A percentile compares a stretch with the other conserved stretches of the same genome.
These are phyloP conservation scores for Phrynocephalus versicolor DNA, from an alignment of 2,113 vertebrate species.

Conservation along the genomic window DNA sequence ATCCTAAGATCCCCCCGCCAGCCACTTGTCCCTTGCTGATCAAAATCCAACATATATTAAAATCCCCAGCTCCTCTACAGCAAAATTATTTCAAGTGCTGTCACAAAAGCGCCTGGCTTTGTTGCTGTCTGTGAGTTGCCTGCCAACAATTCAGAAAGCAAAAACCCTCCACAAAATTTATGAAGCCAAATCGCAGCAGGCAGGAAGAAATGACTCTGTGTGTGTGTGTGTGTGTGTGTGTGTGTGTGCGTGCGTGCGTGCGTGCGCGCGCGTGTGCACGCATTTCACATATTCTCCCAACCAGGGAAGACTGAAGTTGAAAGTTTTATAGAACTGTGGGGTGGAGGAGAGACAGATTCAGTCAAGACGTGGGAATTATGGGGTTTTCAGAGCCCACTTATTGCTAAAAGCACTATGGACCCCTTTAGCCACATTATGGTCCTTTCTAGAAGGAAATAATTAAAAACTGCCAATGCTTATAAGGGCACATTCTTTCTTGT, in stretches of 20 bases:
- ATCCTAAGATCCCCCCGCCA: background rate
- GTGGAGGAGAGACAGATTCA: background rate
- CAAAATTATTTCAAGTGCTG: slow-evolving; percentile 32
- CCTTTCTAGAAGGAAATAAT: background rate
- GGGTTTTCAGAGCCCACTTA: background rate
- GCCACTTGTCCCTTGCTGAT: background rate
- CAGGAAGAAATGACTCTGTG: background rate
- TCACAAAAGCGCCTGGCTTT: slow-evolving; percentile 19
- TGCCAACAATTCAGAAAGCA: slow-evolving; percentile 34
- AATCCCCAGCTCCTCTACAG: background rate
- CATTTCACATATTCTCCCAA: background rate
- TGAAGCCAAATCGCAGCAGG: slow-evolving; percentile 12
- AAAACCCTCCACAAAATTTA: background rate
- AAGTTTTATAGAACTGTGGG: background rate
- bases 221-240: too few relatives aligned
- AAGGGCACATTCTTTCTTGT: background rate
- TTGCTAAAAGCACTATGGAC: background rate
- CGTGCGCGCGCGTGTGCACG: too few relatives aligned
- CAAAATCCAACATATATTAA: fast-evolving
- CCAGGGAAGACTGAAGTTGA: background rate
- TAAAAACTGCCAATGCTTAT: background rate
- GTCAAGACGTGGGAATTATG: background rate
- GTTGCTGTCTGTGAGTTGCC: background rate
- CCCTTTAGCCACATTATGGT: background rate
- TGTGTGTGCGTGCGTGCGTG: too few relatives aligned